phyloP scores from a whole-genome alignment of 2,797 vertebrate genomes.

The Vireo griseus region DNA sequence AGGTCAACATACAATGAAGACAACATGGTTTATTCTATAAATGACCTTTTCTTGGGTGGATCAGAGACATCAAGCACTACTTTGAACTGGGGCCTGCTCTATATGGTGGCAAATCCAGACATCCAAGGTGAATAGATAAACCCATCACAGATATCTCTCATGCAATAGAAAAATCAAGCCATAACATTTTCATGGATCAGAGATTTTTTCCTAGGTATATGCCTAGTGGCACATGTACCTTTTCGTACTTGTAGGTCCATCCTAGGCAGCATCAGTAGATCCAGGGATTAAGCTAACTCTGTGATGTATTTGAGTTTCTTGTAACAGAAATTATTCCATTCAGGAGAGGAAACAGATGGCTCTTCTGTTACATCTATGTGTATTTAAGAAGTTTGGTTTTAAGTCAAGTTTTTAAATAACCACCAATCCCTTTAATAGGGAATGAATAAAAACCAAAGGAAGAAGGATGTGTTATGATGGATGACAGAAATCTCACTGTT shows the following conservation, averaged over 20 bases:
- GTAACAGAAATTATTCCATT: not conserved
- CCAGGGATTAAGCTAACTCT: not conserved
- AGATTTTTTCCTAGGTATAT: not conserved
- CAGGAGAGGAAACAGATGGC: not conserved
- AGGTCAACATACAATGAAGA: conserved; percentile 60
- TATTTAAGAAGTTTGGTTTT: not conserved
- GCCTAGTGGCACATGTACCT: not conserved
- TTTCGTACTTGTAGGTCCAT: not conserved
- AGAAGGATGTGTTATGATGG: not conserved
- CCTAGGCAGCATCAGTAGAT: not conserved
- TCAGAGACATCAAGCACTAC: conserved; percentile 63
- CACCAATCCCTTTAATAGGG: not conserved
- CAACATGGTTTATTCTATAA: conserved; percentile 64
- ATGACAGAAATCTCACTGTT: not conserved
- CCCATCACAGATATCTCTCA: not conserved
- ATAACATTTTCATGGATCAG: not conserved
- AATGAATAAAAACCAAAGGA: not conserved
- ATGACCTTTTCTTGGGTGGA: conserved; percentile 64
- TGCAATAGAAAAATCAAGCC: not conserved
- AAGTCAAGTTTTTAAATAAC: not conserved
- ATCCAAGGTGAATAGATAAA: conserved; percentile 32
- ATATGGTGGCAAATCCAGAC: conserved; percentile 37
- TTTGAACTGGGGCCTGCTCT: conserved; percentile 59
- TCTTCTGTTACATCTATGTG: not conserved
- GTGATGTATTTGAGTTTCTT: not conserved